phyloP scores from a whole-genome alignment of 2,888 invertebrate genomes.

The Drosophila helvetica region DNA sequence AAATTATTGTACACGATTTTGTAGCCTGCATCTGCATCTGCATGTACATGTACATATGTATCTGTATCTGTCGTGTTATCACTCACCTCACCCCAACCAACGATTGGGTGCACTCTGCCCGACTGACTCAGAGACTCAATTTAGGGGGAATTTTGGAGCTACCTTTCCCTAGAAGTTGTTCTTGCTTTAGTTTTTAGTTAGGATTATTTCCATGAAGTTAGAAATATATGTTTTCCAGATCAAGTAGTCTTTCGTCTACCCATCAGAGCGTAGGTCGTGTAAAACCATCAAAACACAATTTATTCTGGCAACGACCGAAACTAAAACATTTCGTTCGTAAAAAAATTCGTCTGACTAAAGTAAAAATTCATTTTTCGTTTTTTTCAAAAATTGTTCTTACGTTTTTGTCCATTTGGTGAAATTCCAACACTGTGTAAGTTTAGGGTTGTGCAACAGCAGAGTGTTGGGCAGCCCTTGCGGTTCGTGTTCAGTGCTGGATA shows the following conservation, averaged over 20 bases:
- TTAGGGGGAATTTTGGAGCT: constrained; percentile 4
- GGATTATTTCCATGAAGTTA: background rate
- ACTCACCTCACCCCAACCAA: constrained; percentile 12
- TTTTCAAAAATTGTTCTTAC: too few species aligned
- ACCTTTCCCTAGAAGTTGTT: constrained; percentile 15
- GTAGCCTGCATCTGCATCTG: constrained; percentile 1
- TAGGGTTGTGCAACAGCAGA: background rate
- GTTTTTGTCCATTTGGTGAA: background rate
- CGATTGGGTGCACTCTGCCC: constrained; percentile 18
- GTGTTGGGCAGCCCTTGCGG: background rate
- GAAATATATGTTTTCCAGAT: background rate
- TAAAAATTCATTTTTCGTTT: background rate
- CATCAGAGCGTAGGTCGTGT: background rate
- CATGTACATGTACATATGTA: background rate
- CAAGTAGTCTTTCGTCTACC: constrained; percentile 12
- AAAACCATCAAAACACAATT: background rate
- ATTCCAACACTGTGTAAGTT: background rate
- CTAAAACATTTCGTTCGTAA: background rate
- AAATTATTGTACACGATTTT: constrained; percentile 51
- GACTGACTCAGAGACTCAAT: constrained; percentile 2
- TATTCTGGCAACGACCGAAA: background rate
- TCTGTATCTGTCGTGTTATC: constrained; percentile 51
- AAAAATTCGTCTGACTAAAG: background rate
- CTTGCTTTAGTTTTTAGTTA: background rate
- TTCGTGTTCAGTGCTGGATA: background rate